Conservation (phyloP, 2,113 vertebrate species). For the Myocastor coypus region DNA sequence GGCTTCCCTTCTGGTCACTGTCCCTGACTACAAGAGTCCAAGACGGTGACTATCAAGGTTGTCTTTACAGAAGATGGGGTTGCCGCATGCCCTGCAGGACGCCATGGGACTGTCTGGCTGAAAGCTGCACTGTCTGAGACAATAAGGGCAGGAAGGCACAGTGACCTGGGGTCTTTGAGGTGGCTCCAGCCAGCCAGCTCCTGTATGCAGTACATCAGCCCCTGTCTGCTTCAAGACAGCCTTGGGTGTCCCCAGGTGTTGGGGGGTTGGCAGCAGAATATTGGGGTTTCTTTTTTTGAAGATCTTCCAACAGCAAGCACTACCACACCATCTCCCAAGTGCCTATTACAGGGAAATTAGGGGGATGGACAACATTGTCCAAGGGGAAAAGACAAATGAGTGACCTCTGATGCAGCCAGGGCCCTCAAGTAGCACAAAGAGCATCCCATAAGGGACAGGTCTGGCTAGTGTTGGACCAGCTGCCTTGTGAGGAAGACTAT, state of each 20-base stretch:
- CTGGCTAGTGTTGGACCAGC: background rate
- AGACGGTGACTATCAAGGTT: constrained; percentile 72
- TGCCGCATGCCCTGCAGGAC: constrained; percentile 63
- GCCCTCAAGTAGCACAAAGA: background rate
- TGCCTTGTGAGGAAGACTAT: background rate
- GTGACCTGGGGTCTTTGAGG: background rate
- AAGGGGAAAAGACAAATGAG: background rate
- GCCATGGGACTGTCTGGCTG: constrained; percentile 37
- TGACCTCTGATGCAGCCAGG: background rate
- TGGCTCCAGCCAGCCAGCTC: background rate
- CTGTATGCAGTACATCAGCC: background rate
- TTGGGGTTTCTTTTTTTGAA: background rate
- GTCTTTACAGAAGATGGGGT: constrained; percentile 65
- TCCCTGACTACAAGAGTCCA: constrained; percentile 55
- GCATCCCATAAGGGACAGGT: background rate
- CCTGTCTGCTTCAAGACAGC: background rate
- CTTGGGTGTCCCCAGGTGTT: background rate
- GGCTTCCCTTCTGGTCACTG: constrained; percentile 51
- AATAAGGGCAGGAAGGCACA: background rate
- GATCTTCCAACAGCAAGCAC: background rate
- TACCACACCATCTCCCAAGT: background rate
- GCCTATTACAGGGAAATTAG: background rate
- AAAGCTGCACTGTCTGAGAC: constrained; percentile 23
- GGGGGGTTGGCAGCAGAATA: background rate
- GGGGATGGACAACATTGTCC: background rate